Evolutionary conservation across 2,797 vertebrate genomes (phyloP).

Genomic region (Characodon lateralis): DNA sequence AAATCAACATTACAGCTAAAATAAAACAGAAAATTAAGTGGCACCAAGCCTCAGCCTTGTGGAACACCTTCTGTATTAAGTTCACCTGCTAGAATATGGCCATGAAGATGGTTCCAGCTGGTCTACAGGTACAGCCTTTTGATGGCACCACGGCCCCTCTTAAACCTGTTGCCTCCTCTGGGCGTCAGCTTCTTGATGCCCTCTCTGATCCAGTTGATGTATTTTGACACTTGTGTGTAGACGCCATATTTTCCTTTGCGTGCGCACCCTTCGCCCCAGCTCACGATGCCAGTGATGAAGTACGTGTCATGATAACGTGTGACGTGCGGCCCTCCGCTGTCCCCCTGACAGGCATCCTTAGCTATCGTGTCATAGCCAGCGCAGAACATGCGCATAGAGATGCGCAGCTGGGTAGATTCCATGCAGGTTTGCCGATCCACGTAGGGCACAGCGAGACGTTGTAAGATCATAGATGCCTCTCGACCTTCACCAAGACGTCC

Average conservation of each 20-base stretch:
- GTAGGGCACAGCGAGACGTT: slow-evolving; percentile 86
- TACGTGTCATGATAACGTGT: slow-evolving; percentile 84
- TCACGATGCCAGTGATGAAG: slow-evolving; percentile 91
- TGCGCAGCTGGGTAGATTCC: slow-evolving; percentile 82
- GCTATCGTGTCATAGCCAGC: slow-evolving; percentile 84
- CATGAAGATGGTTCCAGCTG: not conserved
- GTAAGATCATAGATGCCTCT: slow-evolving; percentile 75
- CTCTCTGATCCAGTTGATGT: slow-evolving; percentile 82
- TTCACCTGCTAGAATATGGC: not conserved
- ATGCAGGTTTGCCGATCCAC: slow-evolving; percentile 85
- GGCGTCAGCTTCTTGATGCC: slow-evolving; percentile 59
- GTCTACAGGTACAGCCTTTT: slow-evolving; percentile 38
- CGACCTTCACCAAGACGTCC: slow-evolving; percentile 85
- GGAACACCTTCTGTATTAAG: slow-evolving; percentile 19
- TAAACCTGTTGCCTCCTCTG: not conserved
- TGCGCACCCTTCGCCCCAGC: slow-evolving; percentile 96
- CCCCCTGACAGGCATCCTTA: slow-evolving; percentile 92
- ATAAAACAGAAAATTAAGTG: not conserved
- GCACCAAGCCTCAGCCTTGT: slow-evolving; percentile 9
- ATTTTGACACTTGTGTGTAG: slow-evolving; percentile 91
- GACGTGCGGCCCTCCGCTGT: slow-evolving; percentile 94
- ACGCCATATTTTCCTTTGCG: slow-evolving; percentile 89
- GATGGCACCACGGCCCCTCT: slow-evolving; percentile 24
- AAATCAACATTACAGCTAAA: not conserved
- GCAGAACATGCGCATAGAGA: slow-evolving; percentile 92